Percentiles rank a stretch among this genome's conserved stretches.
phyloP scores from a whole-genome alignment of 2,113 vertebrate genomes.

The Manacus vitellinus region DNA sequence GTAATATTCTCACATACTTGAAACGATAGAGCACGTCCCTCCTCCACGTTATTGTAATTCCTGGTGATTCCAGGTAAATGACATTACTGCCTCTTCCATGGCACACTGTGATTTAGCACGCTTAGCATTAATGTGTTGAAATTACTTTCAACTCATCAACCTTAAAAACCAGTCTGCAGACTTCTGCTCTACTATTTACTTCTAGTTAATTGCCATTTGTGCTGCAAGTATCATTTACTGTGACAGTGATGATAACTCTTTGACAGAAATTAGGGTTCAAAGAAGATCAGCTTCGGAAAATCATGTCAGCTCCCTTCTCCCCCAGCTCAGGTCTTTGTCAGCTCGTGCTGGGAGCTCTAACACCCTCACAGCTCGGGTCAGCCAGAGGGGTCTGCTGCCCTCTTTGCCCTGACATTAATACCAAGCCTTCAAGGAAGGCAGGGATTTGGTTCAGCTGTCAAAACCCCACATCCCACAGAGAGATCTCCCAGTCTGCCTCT shows the following conservation, averaged over 20 bases:
- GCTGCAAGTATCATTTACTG: slow-evolving; percentile 56
- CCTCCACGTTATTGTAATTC: neutral
- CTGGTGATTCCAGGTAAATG: neutral
- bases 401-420: neutral
- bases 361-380: neutral
- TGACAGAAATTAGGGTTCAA: slow-evolving; percentile 53
- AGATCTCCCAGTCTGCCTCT: neutral
- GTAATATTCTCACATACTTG: neutral
- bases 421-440: neutral
- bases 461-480: neutral
- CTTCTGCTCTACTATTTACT: slow-evolving; percentile 59
- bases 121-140: slow-evolving; percentile 42
- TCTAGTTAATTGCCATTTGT: slow-evolving; percentile 58
- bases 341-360: neutral
- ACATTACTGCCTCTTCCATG: slow-evolving; percentile 5
- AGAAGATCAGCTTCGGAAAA: neutral
- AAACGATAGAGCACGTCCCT: neutral
- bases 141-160: slow-evolving; percentile 54
- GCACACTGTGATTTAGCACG: neutral
- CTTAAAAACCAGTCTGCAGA: slow-evolving; percentile 54
- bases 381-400: neutral
- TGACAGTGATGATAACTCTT: slow-evolving; percentile 47
- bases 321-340: neutral
- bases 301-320: neutral
- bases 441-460: neutral